Evolutionary conservation across 2,113 vertebrate species (phyloP).

Genomic region (Gavia stellata): DNA sequence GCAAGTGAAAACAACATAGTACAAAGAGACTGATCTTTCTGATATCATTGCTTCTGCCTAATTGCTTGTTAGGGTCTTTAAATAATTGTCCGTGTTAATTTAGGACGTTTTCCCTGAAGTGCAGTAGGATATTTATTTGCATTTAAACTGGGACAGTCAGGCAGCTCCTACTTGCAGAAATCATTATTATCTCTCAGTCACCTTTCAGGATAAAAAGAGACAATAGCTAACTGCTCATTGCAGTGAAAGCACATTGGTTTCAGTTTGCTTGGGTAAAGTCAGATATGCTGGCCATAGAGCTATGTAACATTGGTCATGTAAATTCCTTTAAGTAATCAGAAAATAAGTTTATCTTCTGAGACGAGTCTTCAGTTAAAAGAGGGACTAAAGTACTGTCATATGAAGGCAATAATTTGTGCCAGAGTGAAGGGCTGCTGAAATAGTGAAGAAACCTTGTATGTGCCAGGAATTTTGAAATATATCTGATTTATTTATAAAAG

Average conservation of each 20-base stretch:
- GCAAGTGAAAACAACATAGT: neutral
- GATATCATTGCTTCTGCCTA: slow-evolving; percentile 43
- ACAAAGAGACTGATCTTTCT: neutral
- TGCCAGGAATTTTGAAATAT: neutral
- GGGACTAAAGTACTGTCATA: neutral
- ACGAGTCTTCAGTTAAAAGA: fast-evolving
- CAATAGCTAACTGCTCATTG: neutral
- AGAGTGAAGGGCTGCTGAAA: neutral
- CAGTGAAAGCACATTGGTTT: neutral
- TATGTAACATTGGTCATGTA: neutral
- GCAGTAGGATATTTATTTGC: slow-evolving; percentile 4
- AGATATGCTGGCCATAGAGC: neutral
- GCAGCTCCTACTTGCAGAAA: neutral
- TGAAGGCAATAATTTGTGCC: neutral
- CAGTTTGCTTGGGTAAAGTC: neutral
- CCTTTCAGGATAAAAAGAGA: neutral
- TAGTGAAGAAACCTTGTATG: neutral
- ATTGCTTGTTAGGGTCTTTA: slow-evolving; percentile 45
- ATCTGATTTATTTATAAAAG: neutral
- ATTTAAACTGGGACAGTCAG: neutral
- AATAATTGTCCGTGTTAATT: slow-evolving; percentile 30
- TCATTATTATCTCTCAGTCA: neutral
- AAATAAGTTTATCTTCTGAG: neutral
- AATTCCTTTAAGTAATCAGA: neutral
- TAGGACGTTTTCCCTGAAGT: slow-evolving; percentile 19